Percentiles rank a stretch among this genome's conserved stretches.
Evolutionary conservation across 2,113 vertebrate genomes (phyloP).

Genomic region (Oncorhynchus keta): DNA sequence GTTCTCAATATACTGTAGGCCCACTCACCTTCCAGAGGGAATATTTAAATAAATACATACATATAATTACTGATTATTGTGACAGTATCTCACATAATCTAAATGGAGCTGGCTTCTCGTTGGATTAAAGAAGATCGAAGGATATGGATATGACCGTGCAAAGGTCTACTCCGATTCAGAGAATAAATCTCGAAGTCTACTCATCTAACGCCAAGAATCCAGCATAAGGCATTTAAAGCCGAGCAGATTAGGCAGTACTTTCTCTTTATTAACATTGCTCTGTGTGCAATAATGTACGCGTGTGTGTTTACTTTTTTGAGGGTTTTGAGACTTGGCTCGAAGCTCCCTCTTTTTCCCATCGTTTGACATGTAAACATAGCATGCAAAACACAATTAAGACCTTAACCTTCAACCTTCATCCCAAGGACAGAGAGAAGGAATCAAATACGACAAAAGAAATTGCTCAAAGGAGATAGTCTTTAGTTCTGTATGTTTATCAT

Average conservation of each 20-base stretch:
- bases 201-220: background rate
- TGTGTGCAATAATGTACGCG: background rate
- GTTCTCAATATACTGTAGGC: no score
- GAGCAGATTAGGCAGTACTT: background rate
- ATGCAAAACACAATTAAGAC: background rate
- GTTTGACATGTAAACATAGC: background rate
- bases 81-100: slow-evolving; percentile 36
- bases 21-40: no score
- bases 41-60: no score
- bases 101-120: slow-evolving; percentile 60
- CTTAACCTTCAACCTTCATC: background rate
- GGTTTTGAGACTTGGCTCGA: background rate
- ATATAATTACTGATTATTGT: background rate
- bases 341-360: background rate
- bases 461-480: background rate
- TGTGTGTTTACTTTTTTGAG: background rate
- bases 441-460: background rate
- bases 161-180: slow-evolving; percentile 4
- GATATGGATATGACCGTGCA: background rate
- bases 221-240: background rate
- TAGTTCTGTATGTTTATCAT: slow-evolving; percentile 11
- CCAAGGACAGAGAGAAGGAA: background rate
- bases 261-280: background rate
- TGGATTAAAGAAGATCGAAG: slow-evolving; percentile 70
- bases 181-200: slow-evolving; percentile 23